These are phyloP conservation scores for Cotesia vestalis DNA, from an alignment of 1,140 invertebrate species.

Conservation along the genomic window DNA sequence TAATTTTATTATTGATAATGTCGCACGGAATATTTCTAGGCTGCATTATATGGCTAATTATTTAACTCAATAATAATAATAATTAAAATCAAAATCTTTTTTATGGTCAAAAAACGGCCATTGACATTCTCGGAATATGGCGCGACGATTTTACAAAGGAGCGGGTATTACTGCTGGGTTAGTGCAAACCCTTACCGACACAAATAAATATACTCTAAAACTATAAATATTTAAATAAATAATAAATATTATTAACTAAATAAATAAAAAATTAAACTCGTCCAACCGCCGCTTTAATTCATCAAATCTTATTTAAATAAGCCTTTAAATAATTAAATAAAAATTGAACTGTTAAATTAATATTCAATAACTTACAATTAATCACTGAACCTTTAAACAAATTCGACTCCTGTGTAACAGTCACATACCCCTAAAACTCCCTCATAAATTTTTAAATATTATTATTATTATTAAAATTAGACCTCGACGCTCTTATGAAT, in stretches of 20 bases:
- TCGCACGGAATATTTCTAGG: constrained; percentile 8
- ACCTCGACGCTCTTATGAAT: too few relatives aligned
- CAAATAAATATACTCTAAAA: constrained; percentile 24
- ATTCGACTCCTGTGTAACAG: too few relatives aligned
- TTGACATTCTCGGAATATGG: constrained; percentile 46
- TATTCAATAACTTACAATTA: too few relatives aligned
- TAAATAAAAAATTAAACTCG: constrained; percentile 17
- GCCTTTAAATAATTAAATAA: neutral
- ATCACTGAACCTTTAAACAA: too few relatives aligned
- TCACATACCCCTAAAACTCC: too few relatives aligned
- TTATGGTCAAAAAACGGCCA: neutral
- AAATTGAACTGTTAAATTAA: neutral
- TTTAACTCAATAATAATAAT: too few relatives aligned
- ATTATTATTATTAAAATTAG: too few relatives aligned
- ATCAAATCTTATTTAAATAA: neutral
- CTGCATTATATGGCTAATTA: too few relatives aligned
- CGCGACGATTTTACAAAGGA: constrained; percentile 41
- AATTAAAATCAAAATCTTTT: too few relatives aligned
- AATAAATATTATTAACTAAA: constrained; percentile 15
- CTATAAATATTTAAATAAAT: constrained; percentile 8
- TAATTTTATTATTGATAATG: neutral
- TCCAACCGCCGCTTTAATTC: constrained; percentile 12
- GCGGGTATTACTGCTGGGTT: constrained; percentile 58
- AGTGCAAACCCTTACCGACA: constrained; percentile 63
- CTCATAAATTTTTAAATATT: too few relatives aligned